Conservation (phyloP, 2,888 invertebrate species). For the Theretra japonica region DNA sequence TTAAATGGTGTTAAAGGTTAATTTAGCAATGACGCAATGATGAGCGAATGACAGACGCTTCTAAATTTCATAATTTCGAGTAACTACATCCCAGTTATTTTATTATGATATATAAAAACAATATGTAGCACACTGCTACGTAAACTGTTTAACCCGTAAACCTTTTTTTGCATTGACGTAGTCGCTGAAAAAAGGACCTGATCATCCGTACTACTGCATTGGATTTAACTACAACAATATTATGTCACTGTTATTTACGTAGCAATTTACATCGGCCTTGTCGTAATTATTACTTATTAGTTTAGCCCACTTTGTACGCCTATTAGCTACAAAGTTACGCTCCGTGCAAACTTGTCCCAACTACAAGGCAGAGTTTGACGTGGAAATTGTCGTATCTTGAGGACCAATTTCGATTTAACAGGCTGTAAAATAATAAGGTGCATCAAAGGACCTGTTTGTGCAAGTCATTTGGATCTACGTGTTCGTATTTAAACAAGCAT, state of each 20-base stretch:
- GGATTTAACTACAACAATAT: neutral
- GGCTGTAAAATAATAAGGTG: neutral
- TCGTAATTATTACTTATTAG: neutral
- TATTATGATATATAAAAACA: too few species aligned
- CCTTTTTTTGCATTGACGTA: too few species aligned
- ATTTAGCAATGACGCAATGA: too few species aligned
- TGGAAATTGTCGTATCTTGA: neutral
- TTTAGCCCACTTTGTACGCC: neutral
- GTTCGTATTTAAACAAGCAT: too few species aligned
- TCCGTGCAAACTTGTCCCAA: neutral
- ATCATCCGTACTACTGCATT: neutral
- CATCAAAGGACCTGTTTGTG: neutral
- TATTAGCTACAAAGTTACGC: constrained; percentile 1
- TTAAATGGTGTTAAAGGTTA: too few species aligned
- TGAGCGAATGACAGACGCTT: too few species aligned
- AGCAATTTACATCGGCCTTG: neutral
- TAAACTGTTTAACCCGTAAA: too few species aligned
- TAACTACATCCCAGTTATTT: too few species aligned
- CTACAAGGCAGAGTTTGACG: neutral
- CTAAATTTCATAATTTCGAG: too few species aligned
- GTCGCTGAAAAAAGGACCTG: too few species aligned
- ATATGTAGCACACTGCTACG: too few species aligned
- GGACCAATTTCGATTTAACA: neutral
- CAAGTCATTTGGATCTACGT: too few species aligned
- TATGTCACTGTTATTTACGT: neutral